Evolutionary conservation across 2,888 invertebrate species (phyloP).

Genomic region (Piscicola geometra): DNA sequence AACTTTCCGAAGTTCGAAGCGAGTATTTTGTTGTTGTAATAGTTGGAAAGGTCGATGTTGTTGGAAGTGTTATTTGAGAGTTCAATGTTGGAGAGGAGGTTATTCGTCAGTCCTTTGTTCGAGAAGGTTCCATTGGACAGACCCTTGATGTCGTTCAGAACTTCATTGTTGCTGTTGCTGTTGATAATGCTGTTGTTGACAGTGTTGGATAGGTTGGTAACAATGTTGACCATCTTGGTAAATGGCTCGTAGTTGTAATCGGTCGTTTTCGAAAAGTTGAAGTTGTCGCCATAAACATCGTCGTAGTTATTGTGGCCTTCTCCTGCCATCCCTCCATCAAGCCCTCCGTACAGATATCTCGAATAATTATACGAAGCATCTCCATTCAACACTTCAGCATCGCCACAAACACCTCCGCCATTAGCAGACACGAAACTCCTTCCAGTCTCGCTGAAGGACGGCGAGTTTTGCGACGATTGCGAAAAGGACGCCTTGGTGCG

Average conservation of each 20-base stretch:
- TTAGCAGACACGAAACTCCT: background rate
- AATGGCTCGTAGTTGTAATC: conserved; percentile 4
- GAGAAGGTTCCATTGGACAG: no score
- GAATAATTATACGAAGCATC: background rate
- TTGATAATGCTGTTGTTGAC: background rate
- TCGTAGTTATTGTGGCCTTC: background rate
- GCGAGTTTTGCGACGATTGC: background rate
- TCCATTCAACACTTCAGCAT: background rate
- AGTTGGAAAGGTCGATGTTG: background rate
- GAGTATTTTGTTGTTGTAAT: background rate
- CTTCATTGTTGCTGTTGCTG: conserved; percentile 23
- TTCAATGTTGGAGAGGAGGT: no score
- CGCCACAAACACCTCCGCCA: background rate
- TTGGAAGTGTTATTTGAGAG: background rate
- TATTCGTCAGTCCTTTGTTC: no score
- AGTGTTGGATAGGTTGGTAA: background rate
- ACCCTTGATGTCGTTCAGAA: background rate
- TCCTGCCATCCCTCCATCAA: no score
- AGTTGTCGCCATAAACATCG: background rate
- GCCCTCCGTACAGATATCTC: background rate
- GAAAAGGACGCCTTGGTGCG: conserved; percentile 69
- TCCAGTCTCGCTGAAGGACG: background rate
- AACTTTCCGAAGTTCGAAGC: background rate
- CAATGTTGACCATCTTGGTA: conserved; percentile 1
- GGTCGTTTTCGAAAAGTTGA: background rate